Evolutionary conservation across 1,140 invertebrate genomes (phyloP), one percentile per base, ranked within the genome.

Genomic region (Lepidurus apus): DNA sequence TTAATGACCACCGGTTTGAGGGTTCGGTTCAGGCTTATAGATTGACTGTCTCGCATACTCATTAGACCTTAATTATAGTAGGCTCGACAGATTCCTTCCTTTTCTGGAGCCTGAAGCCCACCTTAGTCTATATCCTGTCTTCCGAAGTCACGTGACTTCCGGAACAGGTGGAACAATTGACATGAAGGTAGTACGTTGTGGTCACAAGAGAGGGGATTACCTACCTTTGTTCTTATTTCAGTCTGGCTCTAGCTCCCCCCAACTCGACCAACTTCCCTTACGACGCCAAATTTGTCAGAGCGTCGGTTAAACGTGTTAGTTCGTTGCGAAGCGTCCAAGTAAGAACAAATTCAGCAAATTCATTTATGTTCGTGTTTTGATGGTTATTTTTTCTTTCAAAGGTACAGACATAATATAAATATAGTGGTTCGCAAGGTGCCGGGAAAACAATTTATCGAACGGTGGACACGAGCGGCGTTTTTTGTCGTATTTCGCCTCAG

Each of bases 41-140:
- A 34, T 34, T 34, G 34, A 4, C 2, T 34, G 34, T 34, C 34
- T 34, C 2, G 34, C 34, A 4, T 34, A 34, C 34, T 34, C 34
- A 34, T 34, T 34, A 34, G 34, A 34, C 34, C 34, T 34, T 34
- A 34, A 34, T 34, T 34, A 34, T 34, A 3, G 34, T 34, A 34
- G 34, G 7, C 53, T 65, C 21, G 17, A n/a, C 21, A 7, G 17
- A 7, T 9, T 65, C 53, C 53, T 65, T 17, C 17, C 53, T 65
- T 65, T 65, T 21, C 17, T 13, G 53, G n/a, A 65, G 17, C 53
- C 53, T 65, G 53, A 65, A 65, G 53, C 53, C 53, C 53, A 65
- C 8, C 53, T 13, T 1, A 65, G n/a, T 65, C 53, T 21, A 65
- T 65, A 65, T 21, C 53, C 53, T 21, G 53, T 65, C 53, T 65